Percentiles rank a stretch among this genome's conserved stretches.
These are phyloP conservation scores for Aleadryas rufinucha DNA, from an alignment of 2,113 vertebrate genomes.

Conservation along the genomic window DNA sequence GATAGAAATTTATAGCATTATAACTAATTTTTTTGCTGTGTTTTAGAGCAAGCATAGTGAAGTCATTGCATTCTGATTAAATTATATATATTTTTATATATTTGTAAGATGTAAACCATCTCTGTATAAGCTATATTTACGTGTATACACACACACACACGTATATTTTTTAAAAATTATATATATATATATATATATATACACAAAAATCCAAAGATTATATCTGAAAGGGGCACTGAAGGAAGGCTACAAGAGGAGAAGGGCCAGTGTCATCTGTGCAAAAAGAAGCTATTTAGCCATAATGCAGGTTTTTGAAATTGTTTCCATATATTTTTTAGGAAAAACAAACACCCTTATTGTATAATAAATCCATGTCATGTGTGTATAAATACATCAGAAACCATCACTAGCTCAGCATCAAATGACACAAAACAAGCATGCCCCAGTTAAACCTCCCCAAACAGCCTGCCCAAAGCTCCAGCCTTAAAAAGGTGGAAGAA, in stretches of 20 bases:
- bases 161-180: too few species aligned
- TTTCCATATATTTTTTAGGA: neutral
- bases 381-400: neutral
- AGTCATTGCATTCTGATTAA: neutral
- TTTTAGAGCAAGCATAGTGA: neutral
- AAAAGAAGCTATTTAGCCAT: neutral
- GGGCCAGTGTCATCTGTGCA: neutral
- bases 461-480: neutral
- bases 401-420: neutral
- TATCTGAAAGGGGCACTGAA: neutral
- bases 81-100: neutral
- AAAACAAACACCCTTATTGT: neutral
- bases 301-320: neutral
- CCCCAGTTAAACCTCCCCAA: neutral
- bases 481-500: neutral
- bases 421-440: neutral
- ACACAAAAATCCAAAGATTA: neutral
- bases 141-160: neutral
- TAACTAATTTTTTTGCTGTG: neutral
- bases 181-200: too few species aligned
- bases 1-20: neutral
- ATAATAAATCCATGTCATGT: accelerated
- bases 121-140: neutral
- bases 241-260: neutral
- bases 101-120: neutral